Conservation (phyloP, 1,140 invertebrate species). For the Periplaneta americana region DNA sequence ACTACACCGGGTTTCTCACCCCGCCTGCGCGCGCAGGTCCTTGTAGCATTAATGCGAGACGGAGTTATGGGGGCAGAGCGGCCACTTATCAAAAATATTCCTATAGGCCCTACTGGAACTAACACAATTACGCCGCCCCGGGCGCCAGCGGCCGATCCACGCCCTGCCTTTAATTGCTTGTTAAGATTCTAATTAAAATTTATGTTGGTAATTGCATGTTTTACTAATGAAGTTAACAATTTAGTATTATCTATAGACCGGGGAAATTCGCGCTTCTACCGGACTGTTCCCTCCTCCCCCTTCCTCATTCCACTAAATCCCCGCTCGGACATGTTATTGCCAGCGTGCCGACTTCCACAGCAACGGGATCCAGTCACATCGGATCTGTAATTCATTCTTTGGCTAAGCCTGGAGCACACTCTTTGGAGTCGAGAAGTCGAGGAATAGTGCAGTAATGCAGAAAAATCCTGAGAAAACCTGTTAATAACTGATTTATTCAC, state of each 20-base stretch:
- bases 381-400: too few species aligned
- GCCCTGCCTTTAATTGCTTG: conserved; percentile 5
- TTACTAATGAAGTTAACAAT: conserved; percentile 19
- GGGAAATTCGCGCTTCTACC: neutral
- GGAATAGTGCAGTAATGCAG: too few species aligned
- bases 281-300: neutral
- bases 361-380: neutral
- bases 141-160: neutral
- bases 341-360: neutral
- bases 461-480: too few species aligned
- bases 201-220: conserved; percentile 17
- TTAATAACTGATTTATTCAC: too few species aligned
- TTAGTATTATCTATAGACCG: neutral
- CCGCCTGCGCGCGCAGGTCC: neutral
- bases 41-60: neutral
- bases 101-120: neutral
- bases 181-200: conserved; percentile 16
- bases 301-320: too few species aligned
- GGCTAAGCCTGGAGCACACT: too few species aligned
- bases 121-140: neutral
- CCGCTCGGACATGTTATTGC: neutral
- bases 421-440: too few species aligned
- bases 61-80: neutral
- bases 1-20: too few species aligned
- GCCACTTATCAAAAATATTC: neutral